These are phyloP conservation scores for Setophaga coronata DNA, from an alignment of 2,113 vertebrate genomes.

Conservation along the genomic window DNA sequence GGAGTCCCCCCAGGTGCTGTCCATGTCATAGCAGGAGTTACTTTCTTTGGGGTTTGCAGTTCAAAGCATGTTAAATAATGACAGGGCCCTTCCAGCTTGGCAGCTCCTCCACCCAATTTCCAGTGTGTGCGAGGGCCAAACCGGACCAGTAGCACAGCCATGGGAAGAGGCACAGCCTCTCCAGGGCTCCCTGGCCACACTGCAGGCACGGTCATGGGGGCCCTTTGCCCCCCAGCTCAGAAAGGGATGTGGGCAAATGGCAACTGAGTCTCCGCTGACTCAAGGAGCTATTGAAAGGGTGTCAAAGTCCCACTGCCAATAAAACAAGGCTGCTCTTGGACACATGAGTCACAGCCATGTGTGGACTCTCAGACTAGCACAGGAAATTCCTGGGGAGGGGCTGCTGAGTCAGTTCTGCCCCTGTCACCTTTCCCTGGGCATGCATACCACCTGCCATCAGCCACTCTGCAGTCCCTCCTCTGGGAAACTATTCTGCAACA, in stretches of 20 bases:
- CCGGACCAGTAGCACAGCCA: not conserved
- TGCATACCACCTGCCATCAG: not conserved
- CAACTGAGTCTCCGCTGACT: not conserved
- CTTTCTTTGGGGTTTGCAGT: slow-evolving; percentile 40
- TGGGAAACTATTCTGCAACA: not conserved
- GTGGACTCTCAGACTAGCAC: not conserved
- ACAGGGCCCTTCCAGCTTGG: not conserved
- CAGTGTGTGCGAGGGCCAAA: not conserved
- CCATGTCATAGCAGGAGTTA: not conserved
- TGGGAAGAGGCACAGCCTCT: not conserved
- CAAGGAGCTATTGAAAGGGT: not conserved
- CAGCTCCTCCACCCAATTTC: not conserved
- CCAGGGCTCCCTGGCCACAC: fast-evolving
- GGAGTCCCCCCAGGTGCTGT: not conserved
- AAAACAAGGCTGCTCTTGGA: not conserved
- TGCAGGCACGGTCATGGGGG: not conserved
- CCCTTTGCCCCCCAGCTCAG: not conserved
- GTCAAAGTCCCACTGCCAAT: not conserved
- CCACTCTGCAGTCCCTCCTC: not conserved
- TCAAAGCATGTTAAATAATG: slow-evolving; percentile 18
- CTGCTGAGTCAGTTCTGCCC: not conserved
- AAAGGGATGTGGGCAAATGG: not conserved
- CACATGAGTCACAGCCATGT: fast-evolving
- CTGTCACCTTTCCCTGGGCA: not conserved
- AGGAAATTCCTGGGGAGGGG: not conserved